Percentiles rank a stretch among this genome's conserved stretches.
Evolutionary conservation across 2,113 vertebrate species (phyloP).

Genomic region (Benitochromis conjunctus): DNA sequence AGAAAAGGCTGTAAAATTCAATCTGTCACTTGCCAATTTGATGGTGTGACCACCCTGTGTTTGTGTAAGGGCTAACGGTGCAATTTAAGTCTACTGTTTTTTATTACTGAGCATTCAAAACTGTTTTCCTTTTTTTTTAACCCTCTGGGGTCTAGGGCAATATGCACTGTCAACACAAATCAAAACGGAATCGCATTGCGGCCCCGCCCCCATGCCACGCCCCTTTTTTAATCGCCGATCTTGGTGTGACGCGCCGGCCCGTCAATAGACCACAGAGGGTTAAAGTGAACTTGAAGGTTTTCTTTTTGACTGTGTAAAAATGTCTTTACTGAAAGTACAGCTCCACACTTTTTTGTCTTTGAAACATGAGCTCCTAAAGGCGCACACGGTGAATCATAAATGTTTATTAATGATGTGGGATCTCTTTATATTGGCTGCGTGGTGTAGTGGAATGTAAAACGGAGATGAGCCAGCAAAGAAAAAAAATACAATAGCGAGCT

Average conservation of each 20-base stretch:
- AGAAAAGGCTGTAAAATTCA: not conserved
- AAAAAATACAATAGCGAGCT: not conserved
- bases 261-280: too few relatives aligned
- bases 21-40: not conserved
- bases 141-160: too few relatives aligned
- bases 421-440: not conserved
- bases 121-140: not conserved
- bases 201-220: too few relatives aligned
- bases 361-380: slow-evolving; percentile 8
- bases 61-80: not conserved
- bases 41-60: not conserved
- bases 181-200: too few relatives aligned
- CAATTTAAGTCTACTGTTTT: not conserved
- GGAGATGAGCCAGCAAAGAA: not conserved
- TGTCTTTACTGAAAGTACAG: not conserved
- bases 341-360: not conserved
- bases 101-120: not conserved
- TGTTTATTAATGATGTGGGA: slow-evolving; percentile 48
- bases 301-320: not conserved
- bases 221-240: too few relatives aligned
- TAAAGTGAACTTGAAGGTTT: slow-evolving; percentile 3
- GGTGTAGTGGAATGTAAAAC: slow-evolving; percentile 19
- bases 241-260: too few relatives aligned
- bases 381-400: slow-evolving; percentile 6
- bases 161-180: too few relatives aligned